Percentiles rank a stretch among this genome's conserved stretches.
phyloP scores from a whole-genome alignment of 2,888 invertebrate genomes.

The Eumacrocentrus americanus region DNA sequence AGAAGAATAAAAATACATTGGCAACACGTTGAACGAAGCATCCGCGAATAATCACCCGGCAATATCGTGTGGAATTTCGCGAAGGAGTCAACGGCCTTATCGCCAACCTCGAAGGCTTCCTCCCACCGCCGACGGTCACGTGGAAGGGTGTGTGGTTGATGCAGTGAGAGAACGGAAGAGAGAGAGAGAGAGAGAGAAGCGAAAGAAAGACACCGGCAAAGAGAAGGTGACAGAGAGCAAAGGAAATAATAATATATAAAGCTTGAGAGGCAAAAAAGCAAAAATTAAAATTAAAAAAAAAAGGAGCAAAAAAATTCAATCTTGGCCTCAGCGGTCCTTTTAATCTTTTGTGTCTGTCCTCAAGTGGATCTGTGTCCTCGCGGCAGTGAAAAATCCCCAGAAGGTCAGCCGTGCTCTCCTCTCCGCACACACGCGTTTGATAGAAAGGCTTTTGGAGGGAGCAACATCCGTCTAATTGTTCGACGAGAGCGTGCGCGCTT shows the following conservation, averaged over 20 bases:
- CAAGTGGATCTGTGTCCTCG: background rate
- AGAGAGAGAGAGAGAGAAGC: slow-evolving; percentile 1
- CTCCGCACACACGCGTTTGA: background rate
- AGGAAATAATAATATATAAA: slow-evolving; percentile 5
- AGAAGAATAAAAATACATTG: no score
- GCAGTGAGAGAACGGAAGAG: slow-evolving; percentile 21
- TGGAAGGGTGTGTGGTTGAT: slow-evolving; percentile 31
- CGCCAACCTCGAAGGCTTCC: slow-evolving; percentile 36
- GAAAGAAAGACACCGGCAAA: background rate
- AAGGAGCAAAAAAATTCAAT: background rate
- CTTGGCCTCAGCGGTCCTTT: background rate
- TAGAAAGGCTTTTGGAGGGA: slow-evolving; percentile 14
- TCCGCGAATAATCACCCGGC: background rate
- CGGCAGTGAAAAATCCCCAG: slow-evolving; percentile 13
- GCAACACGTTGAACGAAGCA: no score
- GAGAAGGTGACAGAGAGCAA: slow-evolving; percentile 6
- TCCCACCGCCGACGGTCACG: slow-evolving; percentile 35
- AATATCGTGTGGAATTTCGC: slow-evolving; percentile 47
- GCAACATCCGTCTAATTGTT: slow-evolving; percentile 9
- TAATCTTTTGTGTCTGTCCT: background rate
- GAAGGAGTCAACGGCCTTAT: slow-evolving; percentile 56
- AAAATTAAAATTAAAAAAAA: background rate
- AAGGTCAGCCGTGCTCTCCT: background rate
- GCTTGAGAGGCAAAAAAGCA: background rate
- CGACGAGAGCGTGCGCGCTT: background rate